Conservation (phyloP, 1,140 invertebrate species). For the Aphis craccivora region DNA sequence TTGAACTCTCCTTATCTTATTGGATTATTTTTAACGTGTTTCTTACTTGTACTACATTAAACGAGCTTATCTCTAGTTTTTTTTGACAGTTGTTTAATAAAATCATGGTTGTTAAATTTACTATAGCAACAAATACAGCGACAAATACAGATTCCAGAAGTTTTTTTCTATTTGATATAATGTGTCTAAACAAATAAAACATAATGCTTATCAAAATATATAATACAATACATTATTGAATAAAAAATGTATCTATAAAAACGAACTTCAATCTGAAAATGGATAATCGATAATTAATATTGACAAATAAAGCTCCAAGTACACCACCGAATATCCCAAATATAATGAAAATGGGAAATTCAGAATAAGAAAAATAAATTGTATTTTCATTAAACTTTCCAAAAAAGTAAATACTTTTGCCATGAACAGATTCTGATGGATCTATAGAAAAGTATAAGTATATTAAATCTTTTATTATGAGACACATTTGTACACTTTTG, state of each 20-base stretch:
- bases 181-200: conserved; percentile 3
- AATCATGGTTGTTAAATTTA: conserved; percentile 1
- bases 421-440: background rate
- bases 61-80: background rate
- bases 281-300: conserved; percentile 89
- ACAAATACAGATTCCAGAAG: conserved; percentile 37
- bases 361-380: conserved; percentile 80
- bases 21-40: background rate
- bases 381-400: conserved; percentile 92
- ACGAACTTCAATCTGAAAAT: conserved; percentile 68
- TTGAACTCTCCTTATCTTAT: background rate
- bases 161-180: conserved; percentile 46
- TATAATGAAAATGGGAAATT: conserved; percentile 90
- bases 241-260: background rate
- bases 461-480: conserved; percentile 17
- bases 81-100: conserved; percentile 32
- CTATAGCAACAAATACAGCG: background rate
- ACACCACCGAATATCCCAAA: conserved; percentile 91
- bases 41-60: conserved; percentile 41
- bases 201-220: background rate
- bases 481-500: background rate
- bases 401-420: conserved; percentile 73
- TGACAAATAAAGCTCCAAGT: conserved; percentile 93
- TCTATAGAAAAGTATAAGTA: conserved; percentile 33
- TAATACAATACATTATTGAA: background rate